A percentile compares a stretch with the other conserved stretches of the same genome.
phyloP scores from a whole-genome alignment of 2,888 invertebrate genomes.

The Helleia helle region DNA sequence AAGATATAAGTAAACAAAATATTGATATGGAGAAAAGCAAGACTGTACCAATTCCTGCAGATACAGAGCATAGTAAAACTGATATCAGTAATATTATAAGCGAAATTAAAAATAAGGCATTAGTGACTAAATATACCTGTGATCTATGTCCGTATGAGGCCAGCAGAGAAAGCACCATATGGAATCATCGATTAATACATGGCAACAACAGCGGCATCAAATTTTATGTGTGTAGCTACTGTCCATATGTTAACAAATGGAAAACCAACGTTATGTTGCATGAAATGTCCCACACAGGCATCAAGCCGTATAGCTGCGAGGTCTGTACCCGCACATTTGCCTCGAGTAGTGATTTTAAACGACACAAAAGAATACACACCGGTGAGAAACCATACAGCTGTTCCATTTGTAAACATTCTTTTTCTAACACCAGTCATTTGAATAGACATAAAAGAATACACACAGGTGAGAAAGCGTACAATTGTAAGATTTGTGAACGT shows the following conservation, averaged over 20 bases:
- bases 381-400: constrained; percentile 16
- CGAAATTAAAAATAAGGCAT: background rate
- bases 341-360: constrained; percentile 1
- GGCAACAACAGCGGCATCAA: background rate
- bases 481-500: constrained; percentile 14
- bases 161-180: background rate
- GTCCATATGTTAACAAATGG: constrained; percentile 7
- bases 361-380: constrained; percentile 11
- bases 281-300: constrained; percentile 4
- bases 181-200: constrained; percentile 2
- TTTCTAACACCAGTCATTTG: constrained; percentile 10
- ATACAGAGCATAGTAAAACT: background rate
- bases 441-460: constrained; percentile 14
- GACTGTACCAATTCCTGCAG: background rate
- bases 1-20: background rate
- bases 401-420: constrained; percentile 12
- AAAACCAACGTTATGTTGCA: constrained; percentile 4
- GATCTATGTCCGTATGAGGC: constrained; percentile 4
- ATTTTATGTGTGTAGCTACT: constrained; percentile 7
- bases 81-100: background rate
- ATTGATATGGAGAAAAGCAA: background rate
- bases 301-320: constrained; percentile 2
- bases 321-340: constrained; percentile 2
- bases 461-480: constrained; percentile 13
- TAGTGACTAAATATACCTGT: background rate